A percentile compares a stretch with the other conserved stretches of the same genome.
Conservation (phyloP, 2,797 vertebrate species). For the Valencia hispanica region DNA sequence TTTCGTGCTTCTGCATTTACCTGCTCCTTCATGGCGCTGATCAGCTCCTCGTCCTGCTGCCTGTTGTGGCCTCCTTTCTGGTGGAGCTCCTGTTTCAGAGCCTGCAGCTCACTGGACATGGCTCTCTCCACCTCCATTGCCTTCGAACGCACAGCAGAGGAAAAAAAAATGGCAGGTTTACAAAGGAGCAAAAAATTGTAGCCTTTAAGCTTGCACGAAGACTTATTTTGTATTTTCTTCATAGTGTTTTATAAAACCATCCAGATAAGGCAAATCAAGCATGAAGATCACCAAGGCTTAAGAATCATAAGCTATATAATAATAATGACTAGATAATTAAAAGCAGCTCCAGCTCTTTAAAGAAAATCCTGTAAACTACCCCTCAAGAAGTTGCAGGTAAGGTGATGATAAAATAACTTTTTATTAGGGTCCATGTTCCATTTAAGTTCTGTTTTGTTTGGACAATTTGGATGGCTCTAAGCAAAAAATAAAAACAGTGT, state of each 20-base stretch:
- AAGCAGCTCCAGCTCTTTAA: background rate
- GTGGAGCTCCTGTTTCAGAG: conserved; percentile 75
- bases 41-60: conserved; percentile 78
- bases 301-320: background rate
- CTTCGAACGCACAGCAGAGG: conserved; percentile 57
- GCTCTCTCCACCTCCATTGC: conserved; percentile 77
- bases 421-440: background rate
- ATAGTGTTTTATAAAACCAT: background rate
- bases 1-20: conserved; percentile 47
- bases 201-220: background rate
- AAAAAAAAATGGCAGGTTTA: conserved; percentile 21
- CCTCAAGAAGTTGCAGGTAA: background rate
- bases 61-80: conserved; percentile 62
- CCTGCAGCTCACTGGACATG: conserved; percentile 77
- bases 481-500: background rate
- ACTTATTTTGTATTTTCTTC: background rate
- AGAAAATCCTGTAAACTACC: background rate
- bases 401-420: background rate
- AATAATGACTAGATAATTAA: background rate
- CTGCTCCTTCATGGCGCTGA: conserved; percentile 82
- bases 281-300: background rate
- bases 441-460: background rate
- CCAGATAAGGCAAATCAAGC: background rate
- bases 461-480: background rate
- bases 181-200: background rate